Conservation (phyloP, 2,888 invertebrate genomes). For the Cacoxenus indagator region DNA sequence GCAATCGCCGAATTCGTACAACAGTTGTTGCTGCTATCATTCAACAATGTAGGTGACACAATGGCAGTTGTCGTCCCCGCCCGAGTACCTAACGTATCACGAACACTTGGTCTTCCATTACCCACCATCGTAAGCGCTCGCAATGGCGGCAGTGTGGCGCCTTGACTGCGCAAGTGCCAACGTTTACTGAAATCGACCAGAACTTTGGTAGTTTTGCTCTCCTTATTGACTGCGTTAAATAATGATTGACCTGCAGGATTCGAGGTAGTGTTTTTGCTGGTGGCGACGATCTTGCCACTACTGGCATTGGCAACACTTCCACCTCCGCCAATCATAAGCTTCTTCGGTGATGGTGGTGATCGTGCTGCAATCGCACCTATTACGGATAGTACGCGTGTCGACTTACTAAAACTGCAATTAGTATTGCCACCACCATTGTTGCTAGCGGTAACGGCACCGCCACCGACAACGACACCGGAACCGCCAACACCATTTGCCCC, state of each 20-base stretch:
- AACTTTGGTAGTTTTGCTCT: constrained; percentile 16
- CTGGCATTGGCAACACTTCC: constrained; percentile 49
- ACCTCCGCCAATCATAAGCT: constrained; percentile 55
- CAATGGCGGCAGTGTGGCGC: constrained; percentile 11
- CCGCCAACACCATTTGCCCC: constrained; percentile 13
- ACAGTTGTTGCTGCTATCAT: background rate
- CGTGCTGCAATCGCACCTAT: constrained; percentile 48
- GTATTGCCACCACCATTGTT: background rate
- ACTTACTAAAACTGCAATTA: constrained; percentile 46
- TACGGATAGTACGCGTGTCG: constrained; percentile 54
- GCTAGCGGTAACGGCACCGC: constrained; percentile 3
- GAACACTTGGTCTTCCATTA: too few species aligned
- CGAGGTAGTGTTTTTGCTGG: constrained; percentile 22
- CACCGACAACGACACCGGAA: constrained; percentile 22
- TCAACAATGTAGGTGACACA: constrained; percentile 11
- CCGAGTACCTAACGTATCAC: too few species aligned
- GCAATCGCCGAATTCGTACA: background rate
- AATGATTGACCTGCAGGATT: constrained; percentile 19
- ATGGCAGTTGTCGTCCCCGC: constrained; percentile 6
- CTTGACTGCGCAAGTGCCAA: constrained; percentile 50
- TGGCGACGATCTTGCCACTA: background rate
- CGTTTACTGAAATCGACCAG: constrained; percentile 48
- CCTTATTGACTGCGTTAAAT: background rate
- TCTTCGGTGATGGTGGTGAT: constrained; percentile 63
- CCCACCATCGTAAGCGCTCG: background rate